Conservation (phyloP, 2,797 vertebrate species). For the Sebastiscus albofasciatus region DNA sequence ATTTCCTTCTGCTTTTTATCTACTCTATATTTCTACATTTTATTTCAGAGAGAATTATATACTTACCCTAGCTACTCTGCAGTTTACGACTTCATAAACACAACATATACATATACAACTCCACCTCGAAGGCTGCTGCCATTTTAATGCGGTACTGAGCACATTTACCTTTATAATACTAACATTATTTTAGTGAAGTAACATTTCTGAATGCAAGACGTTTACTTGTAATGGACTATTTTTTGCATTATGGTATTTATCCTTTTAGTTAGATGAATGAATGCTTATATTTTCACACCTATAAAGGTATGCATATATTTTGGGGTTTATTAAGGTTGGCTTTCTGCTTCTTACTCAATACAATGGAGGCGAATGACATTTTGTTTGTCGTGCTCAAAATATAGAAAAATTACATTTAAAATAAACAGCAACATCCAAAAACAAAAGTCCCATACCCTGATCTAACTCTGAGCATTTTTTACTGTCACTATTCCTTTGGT, state of each 20-base stretch:
- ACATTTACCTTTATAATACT: neutral
- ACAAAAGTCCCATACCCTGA: neutral
- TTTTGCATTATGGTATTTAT: neutral
- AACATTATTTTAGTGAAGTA: neutral
- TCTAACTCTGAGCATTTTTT: neutral
- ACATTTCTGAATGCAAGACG: neutral
- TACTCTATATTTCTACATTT: neutral
- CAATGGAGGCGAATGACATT: neutral
- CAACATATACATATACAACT: neutral
- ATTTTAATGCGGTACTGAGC: neutral
- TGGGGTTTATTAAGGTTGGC: neutral
- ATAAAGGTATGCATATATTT: neutral
- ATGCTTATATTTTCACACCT: neutral
- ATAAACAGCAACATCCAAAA: neutral
- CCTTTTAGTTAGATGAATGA: neutral
- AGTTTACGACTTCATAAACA: neutral
- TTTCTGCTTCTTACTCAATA: neutral
- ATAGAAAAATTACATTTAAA: neutral
- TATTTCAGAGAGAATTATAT: neutral
- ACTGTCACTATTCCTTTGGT: neutral
- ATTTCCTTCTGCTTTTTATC: neutral
- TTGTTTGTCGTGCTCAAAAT: neutral
- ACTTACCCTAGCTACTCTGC: neutral
- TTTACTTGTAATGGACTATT: neutral
- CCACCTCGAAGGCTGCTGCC: neutral